Conservation (phyloP, 2,797 vertebrate species). For the Oophaga sylvatica region DNA sequence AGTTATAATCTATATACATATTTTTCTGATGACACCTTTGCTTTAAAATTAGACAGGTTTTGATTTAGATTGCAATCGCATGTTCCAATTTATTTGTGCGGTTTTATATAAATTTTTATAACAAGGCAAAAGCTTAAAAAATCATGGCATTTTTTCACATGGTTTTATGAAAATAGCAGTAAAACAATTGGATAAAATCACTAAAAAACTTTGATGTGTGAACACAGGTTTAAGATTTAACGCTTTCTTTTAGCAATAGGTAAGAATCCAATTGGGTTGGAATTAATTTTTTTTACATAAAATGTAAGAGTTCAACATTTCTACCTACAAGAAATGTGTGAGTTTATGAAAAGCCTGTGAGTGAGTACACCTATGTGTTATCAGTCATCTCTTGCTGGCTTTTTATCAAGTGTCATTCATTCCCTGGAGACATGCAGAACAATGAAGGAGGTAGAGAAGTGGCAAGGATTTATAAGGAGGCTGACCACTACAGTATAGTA, state of each 20-base stretch:
- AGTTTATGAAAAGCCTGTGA: conserved; percentile 67
- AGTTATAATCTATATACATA: too few relatives aligned
- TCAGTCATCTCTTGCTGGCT: conserved; percentile 72
- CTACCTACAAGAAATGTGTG: conserved; percentile 65
- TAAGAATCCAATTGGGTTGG: background rate
- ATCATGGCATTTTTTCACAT: background rate
- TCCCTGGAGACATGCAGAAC: conserved; percentile 74
- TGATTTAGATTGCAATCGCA: background rate
- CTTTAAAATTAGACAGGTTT: background rate
- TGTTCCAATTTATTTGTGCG: background rate
- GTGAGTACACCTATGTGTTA: conserved; percentile 75
- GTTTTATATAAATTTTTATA: background rate
- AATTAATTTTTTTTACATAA: conserved; percentile 58
- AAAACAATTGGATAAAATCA: background rate
- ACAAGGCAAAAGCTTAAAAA: background rate
- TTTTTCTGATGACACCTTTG: background rate
- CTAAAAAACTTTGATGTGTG: background rate
- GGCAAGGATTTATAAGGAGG: conserved; percentile 74
- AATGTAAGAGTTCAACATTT: conserved; percentile 61
- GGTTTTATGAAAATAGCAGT: background rate
- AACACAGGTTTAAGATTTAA: background rate
- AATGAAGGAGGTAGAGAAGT: conserved; percentile 71
- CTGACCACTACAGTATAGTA: conserved; percentile 77
- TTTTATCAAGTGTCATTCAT: conserved; percentile 77
- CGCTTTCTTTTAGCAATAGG: background rate